A percentile compares a stretch with the other conserved stretches of the same genome.
phyloP scores from a whole-genome alignment of 2,888 invertebrate genomes.

The Poecilus cupreus region DNA sequence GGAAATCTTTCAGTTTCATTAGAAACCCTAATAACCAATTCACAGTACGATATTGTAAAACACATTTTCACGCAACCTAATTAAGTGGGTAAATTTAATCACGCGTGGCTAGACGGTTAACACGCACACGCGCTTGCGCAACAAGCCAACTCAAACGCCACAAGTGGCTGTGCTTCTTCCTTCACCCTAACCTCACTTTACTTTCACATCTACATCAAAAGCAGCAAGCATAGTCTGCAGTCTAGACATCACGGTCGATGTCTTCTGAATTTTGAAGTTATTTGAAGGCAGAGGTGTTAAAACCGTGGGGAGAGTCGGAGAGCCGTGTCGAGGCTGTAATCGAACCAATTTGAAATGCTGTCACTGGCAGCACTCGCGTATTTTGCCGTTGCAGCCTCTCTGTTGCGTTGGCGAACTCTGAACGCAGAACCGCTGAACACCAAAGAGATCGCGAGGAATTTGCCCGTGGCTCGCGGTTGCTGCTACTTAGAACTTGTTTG shows the following conservation, averaged over 20 bases:
- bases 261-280: conserved; percentile 37
- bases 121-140: not conserved
- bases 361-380: conserved; percentile 32
- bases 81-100: conserved; percentile 24
- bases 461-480: conserved; percentile 17
- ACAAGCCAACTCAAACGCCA: not conserved
- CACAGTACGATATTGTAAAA: not conserved
- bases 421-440: not conserved
- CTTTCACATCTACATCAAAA: too few relatives aligned
- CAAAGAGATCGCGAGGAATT: conserved; percentile 25
- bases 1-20: too few relatives aligned
- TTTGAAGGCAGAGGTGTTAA: conserved; percentile 26
- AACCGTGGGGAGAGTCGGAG: conserved; percentile 9
- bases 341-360: conserved; percentile 58
- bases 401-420: not conserved
- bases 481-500: conserved; percentile 34
- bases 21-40: too few relatives aligned
- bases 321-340: conserved; percentile 46
- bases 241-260: conserved; percentile 36
- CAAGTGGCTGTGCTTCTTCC: conserved; percentile 35
- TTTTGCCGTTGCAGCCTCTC: not conserved
- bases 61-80: conserved; percentile 17
- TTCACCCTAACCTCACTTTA: not conserved
- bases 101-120: not conserved
- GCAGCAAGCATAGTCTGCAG: not conserved